Base-by-base conservation (phyloP, 2,113 vertebrate genomes). In the Rhinichthys klamathensis region DNA sequence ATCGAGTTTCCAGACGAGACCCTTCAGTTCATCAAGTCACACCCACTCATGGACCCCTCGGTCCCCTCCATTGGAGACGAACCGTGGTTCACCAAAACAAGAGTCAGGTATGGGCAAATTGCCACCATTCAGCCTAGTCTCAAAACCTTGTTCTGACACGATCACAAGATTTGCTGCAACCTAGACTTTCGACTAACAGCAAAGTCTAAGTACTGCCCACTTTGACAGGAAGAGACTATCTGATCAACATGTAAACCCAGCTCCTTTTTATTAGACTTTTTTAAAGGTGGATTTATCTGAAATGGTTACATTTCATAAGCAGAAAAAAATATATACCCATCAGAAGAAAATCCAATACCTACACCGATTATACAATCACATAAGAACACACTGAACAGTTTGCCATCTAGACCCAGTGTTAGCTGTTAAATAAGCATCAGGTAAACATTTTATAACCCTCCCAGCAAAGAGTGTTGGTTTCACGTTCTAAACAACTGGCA, bases 61-160 rank as follows among this genome's bases (percentile, higher is more conserved):
- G 96, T 99, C 79, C 97, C 97, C 0, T 97, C 97, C 18, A 92
- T 97, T 7, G 93, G 94, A 13, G 97, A 99, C 1, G 97, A 99
- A 91, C 98, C 98, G 7, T 99, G 97, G 97, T 98, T 99, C 95
- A 99, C 98, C 41, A 99, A 97, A 95, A 99, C 98, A 3, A 96
- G 97, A 46, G 97, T 99, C 94, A 97, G 98, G 98, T 99, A 93
- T 82, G 90, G 67, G 46, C 46, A 70, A 8, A 82, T 5, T 70
- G 46, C 63, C 80, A 82, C 12, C 25, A 23, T 82, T 82, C 63
- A 49, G 13, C 6, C n/a, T 38, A 25, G 56, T 41, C 25, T 80
- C 2, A 63, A 63, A 80, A 27, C 12, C 21, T 49, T 23, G 74
- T 23, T 77, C 30, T 56, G 9, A 56, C 12, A 46, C 41, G 15